phyloP scores from a whole-genome alignment of 1,140 invertebrate species.

The Brachionus koreanus region DNA sequence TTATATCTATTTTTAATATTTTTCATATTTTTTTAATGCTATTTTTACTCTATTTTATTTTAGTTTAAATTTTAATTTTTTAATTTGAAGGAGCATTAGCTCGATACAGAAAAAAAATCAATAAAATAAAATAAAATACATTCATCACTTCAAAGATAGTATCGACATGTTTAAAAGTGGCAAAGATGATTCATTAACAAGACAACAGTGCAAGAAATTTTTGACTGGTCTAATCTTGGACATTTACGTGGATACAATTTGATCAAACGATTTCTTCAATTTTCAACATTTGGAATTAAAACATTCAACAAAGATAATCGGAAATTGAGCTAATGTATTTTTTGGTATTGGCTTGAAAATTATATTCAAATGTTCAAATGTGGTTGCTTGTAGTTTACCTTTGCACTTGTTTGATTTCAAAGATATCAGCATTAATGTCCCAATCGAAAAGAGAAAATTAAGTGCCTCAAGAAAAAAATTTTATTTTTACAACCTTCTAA shows the following conservation, averaged over 20 bases:
- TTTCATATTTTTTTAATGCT: too few species aligned
- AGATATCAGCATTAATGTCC: background rate
- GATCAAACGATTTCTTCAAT: background rate
- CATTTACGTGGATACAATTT: background rate
- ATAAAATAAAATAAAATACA: too few species aligned
- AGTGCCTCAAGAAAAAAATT: too few species aligned
- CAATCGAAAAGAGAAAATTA: too few species aligned
- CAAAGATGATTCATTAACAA: background rate
- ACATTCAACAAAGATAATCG: background rate
- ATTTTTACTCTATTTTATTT: too few species aligned
- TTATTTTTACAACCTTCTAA: too few species aligned
- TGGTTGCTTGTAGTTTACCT: background rate
- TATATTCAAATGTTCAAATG: background rate
- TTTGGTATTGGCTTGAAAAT: too few species aligned
- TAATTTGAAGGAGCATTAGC: too few species aligned
- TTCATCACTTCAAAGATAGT: background rate
- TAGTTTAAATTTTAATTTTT: too few species aligned
- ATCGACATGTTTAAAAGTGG: background rate
- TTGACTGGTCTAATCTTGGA: background rate
- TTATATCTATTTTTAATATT: too few species aligned
- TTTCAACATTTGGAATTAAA: background rate
- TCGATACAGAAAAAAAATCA: too few species aligned
- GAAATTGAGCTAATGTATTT: background rate
- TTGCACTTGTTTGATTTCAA: too few species aligned
- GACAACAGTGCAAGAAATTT: background rate